Evolutionary conservation across 2,113 vertebrate genomes (phyloP), one percentile per base, ranked within the genome.

Genomic region (Cyprinodon brontotheroides): DNA sequence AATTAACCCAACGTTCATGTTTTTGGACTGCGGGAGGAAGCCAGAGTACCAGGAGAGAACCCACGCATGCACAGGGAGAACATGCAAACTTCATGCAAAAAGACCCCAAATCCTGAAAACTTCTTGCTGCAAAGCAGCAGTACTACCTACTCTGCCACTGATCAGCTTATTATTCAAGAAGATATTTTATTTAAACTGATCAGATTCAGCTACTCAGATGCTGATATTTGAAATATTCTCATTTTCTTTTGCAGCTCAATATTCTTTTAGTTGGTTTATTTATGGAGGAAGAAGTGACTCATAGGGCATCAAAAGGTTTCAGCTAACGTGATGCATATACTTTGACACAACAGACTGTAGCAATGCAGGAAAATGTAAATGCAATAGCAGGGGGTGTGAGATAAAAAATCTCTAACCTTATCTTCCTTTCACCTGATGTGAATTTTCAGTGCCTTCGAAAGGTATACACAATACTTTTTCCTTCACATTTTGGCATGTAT

Each of bases 231-330:
- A 4, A 50, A 68, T 13, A 29, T 68, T 66, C 65, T 68, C 37
- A 68, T 37, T 62, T 81, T 37, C 57, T 48, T 77, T 67, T 63
- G 59, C 11, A n/a, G 61, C n/a, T 53, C 78, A 70, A 63, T 64
- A 77, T 78, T 85, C 80, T 65, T 61, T 83, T 71, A 59, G 73
- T 68, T 79, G 72, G 59, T 81, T 83, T 81, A 81, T 85, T 79
- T 64, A 77, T 81, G 78, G 69, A 79, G 45, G 75, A 61, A 75
- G 77, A 36, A 50, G 63, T 61, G 68, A 75, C 70, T 85, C 75
- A 68, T 4, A 4, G 39, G 48, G 41, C 75, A 81, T 87, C 83
- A 80, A 76, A 76, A 83, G 66, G 59, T 43, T 75, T 63, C 36
- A 10, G 45, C 37, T 66, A 68, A 59, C 45, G 37, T 40, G 68